Evolutionary conservation across 2,888 invertebrate species (phyloP), one percentile per base, ranked within the genome.

Genomic region (Chloroclysta siterata): DNA sequence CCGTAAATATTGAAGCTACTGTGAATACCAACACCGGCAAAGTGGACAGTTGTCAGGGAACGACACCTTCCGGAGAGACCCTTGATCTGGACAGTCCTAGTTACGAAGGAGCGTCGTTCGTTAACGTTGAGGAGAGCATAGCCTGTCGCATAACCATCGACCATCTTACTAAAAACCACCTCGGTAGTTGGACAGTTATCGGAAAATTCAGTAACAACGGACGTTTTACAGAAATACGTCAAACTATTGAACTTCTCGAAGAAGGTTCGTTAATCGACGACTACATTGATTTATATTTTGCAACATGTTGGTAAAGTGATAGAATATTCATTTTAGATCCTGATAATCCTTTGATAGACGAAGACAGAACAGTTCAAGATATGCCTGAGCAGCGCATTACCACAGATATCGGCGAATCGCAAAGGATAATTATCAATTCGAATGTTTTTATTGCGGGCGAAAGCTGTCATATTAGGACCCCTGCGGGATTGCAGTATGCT

Each of bases 401-500:
- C n/a, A 68, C 77, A 4, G 54, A 56, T 39, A 71, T 82, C 13
- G 75, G 74, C 10, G 59, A 46, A 2, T 72, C 41, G 0, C 80
- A 82, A 48, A 70, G 39, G 3, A 22, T 88, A n/a, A 65, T 57
- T 2, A 83, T 85, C 33, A 33, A 51, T 1, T 57, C 62, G 2
- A 58, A 41, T 11, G 11, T 29, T 2, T 73, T 74, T 47, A 39
- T 70, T 17, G 44, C 54, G 13, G 72, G 66, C n/a, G 80, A 87
- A 58, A 80, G 76, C 58, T 90, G 90, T 64, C 80, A 79, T 46
- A 52, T 90, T 42, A 66, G 76, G 33, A 81, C 82, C 5, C 88
- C 89, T 7, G 64, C 73, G 4, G 85, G 85, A 10, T 53, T 67
- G 28, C 79, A 80, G 54, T 79, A 82, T 62, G 68, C 71, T 8